Base-by-base conservation (phyloP, 2,797 vertebrate species). In the Botia kubotai region DNA sequence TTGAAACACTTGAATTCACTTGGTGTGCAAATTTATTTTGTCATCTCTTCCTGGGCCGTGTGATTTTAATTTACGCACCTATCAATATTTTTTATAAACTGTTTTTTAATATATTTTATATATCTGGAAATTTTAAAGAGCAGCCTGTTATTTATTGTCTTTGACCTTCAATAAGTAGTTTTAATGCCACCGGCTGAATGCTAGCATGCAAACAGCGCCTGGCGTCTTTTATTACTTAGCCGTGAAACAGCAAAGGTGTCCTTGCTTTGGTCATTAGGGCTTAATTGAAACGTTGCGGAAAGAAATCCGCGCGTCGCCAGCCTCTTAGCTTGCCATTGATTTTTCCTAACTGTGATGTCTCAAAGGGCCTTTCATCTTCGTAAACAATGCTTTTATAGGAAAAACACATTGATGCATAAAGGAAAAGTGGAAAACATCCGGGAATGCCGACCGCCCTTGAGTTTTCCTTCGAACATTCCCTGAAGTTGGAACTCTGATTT, bases 291-390 rank as follows among this genome's bases (percentile, higher is more conserved):
- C 4, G 3, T 26, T 11, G 1, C 0, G 0, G 43, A 50, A 71
- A 26, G 23, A 36, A 21, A 52, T 71, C 43, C 26, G 23, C 13
- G 53, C 16, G 26, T 39, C 26, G 0, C 3, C 16, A 79, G 53
- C 46, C 36, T 69, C 12, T 69, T 78, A 39, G 26, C 11, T 78
- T 82, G n/a, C 39, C 23, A 69, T 82, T 26, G 75, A 82, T 73
- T 71, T 78, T 39, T 68, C 17, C n/a, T 19, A 52, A 29, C 26
- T 68, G 29, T 33, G 50, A 82, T 69, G 29, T 43, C 53, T 72
- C 29, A 66, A 50, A 57, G 50, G n/a, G 23, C 46, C 43, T 75
- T 82, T 60, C 11, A 43, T 71, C 60, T 57, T 55, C 5, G 82
- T 33, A 70, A 79, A 79, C 17, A 80, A 19, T 65, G 43, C 69